These are phyloP conservation scores for Eidolon dupreanum DNA, from an alignment of 2,797 vertebrate genomes.

Conservation along the genomic window DNA sequence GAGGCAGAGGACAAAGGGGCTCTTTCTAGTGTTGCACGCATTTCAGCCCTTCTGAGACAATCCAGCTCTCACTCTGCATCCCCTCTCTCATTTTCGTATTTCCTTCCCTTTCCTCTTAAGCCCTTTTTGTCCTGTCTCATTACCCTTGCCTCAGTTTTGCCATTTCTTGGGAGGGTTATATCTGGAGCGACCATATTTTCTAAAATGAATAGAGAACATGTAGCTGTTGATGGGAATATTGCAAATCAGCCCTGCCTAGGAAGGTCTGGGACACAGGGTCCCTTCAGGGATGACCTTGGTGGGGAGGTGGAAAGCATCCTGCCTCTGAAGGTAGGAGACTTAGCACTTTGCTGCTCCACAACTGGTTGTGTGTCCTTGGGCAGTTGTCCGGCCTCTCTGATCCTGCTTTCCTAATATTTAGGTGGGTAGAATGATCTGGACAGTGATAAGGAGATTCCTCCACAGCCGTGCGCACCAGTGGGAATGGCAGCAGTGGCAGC, in stretches of 20 bases:
- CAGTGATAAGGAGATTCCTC: background rate
- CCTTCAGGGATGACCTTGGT: background rate
- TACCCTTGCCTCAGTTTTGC: background rate
- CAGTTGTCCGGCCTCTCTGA: background rate
- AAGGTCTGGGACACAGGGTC: background rate
- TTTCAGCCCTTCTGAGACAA: background rate
- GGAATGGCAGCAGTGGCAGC: background rate
- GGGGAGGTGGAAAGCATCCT: background rate
- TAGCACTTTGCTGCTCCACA: background rate
- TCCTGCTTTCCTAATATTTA: background rate
- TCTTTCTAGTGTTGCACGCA: fast-evolving
- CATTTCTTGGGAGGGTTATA: background rate
- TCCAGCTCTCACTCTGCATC: background rate
- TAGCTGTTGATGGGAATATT: background rate
- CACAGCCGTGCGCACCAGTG: background rate
- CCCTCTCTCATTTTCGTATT: background rate
- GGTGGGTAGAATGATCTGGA: fast-evolving
- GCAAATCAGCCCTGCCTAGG: background rate
- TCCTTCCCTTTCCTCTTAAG: too few species aligned
- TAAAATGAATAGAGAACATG: background rate
- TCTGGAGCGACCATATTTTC: background rate
- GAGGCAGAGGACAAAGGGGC: background rate
- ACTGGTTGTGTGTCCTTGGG: background rate
- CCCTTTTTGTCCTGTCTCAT: too few species aligned
- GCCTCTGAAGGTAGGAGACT: background rate